Conservation (phyloP, 2,888 invertebrate genomes). For the Uropetala carovei region DNA sequence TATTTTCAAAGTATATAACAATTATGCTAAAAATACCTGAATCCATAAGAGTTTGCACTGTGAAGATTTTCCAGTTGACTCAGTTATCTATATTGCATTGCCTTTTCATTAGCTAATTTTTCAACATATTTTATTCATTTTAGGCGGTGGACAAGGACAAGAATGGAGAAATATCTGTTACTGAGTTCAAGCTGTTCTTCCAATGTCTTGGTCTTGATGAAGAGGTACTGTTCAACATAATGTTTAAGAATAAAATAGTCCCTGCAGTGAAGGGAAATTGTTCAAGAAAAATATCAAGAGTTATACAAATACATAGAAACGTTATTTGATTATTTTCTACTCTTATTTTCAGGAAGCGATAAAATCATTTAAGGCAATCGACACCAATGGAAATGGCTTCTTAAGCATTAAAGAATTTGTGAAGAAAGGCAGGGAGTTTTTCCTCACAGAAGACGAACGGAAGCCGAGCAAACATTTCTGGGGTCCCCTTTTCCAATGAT, state of each 20-base stretch:
- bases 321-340: constrained; percentile 48
- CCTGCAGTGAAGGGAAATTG: too few species aligned
- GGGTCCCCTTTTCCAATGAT: constrained; percentile 81
- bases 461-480: constrained; percentile 90
- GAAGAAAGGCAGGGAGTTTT: constrained; percentile 87
- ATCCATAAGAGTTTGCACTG: neutral
- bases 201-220: constrained; percentile 85
- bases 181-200: constrained; percentile 90
- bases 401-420: constrained; percentile 87
- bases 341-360: constrained; percentile 79
- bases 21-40: too few species aligned
- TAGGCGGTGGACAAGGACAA: constrained; percentile 90
- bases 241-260: too few species aligned
- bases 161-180: constrained; percentile 86
- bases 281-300: neutral
- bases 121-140: constrained; percentile 69
- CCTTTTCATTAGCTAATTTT: neutral
- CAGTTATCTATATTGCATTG: neutral
- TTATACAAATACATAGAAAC: neutral
- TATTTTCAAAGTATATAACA: neutral
- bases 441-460: constrained; percentile 85
- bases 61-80: neutral
- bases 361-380: constrained; percentile 87
- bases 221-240: constrained; percentile 75
- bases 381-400: constrained; percentile 87